A percentile compares a stretch with the other conserved stretches of the same genome.
Evolutionary conservation across 2,113 vertebrate genomes (phyloP).

Genomic region (Dicerorhinus sumatrensis): DNA sequence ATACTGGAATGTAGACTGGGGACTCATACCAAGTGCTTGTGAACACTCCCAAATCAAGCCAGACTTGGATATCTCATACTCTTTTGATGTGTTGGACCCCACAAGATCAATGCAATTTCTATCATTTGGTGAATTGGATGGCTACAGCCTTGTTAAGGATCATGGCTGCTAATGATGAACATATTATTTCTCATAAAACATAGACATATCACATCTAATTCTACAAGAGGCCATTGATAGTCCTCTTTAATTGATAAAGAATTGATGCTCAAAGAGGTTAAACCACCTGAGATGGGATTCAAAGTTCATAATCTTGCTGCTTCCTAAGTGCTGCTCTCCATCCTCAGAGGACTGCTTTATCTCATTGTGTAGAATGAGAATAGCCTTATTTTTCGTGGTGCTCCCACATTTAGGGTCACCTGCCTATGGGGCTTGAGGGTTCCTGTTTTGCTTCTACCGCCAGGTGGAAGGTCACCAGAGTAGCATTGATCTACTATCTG

Average conservation of each 20-base stretch:
- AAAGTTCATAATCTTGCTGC: not conserved
- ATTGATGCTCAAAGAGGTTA: not conserved
- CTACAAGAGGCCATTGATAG: not conserved
- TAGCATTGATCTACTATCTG: too few species aligned
- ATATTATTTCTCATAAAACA: not conserved
- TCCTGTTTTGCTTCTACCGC: not conserved
- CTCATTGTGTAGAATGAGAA: not conserved
- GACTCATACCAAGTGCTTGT: not conserved
- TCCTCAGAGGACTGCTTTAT: not conserved
- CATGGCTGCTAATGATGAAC: not conserved
- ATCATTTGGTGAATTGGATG: not conserved
- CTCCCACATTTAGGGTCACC: not conserved
- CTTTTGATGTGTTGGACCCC: not conserved
- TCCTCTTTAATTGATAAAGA: not conserved
- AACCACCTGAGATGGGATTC: not conserved
- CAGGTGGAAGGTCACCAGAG: not conserved
- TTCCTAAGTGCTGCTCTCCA: not conserved
- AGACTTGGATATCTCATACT: not conserved
- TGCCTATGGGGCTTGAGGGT: rapidly evolving
- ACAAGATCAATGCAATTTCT: not conserved
- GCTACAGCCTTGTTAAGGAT: not conserved
- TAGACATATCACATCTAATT: not conserved
- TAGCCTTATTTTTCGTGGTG: not conserved
- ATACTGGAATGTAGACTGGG: not conserved
- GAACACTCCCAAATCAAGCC: not conserved